These are phyloP conservation scores for Carettochelys insculpta DNA, from an alignment of 2,113 vertebrate species.

Conservation along the genomic window DNA sequence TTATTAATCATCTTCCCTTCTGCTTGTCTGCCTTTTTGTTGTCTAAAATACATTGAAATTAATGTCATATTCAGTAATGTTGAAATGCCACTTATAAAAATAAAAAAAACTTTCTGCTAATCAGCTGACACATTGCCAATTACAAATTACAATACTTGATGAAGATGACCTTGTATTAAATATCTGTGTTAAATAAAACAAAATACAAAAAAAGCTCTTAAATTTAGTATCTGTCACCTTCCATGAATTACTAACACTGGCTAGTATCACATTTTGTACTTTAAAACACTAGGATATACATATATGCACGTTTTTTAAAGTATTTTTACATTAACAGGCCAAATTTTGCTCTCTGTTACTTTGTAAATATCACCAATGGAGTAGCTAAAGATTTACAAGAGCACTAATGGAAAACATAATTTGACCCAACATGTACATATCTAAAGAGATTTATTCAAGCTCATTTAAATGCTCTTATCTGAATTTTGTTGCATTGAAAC, in stretches of 20 bases:
- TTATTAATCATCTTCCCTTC: constrained; percentile 36
- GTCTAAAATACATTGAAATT: background rate
- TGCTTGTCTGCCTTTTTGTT: background rate
- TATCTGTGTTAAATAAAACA: background rate
- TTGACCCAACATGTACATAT: background rate
- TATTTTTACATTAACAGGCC: background rate
- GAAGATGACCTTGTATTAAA: constrained; percentile 9
- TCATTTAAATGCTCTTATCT: background rate
- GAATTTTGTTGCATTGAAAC: background rate
- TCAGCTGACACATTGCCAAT: constrained; percentile 14
- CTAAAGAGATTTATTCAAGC: background rate
- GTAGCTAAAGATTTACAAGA: background rate
- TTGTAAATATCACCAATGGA: background rate
- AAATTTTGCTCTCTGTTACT: background rate
- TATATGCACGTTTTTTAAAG: background rate
- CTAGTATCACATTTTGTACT: background rate
- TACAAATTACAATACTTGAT: constrained; percentile 21
- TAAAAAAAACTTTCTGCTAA: constrained; percentile 11
- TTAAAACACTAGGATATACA: background rate
- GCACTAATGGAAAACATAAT: background rate
- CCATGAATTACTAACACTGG: background rate
- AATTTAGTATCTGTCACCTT: background rate
- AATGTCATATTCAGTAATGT: background rate
- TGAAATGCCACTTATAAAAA: background rate
- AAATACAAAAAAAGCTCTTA: background rate